Conservation (phyloP, 2,797 vertebrate species). For the Malacoctenus gilli region DNA sequence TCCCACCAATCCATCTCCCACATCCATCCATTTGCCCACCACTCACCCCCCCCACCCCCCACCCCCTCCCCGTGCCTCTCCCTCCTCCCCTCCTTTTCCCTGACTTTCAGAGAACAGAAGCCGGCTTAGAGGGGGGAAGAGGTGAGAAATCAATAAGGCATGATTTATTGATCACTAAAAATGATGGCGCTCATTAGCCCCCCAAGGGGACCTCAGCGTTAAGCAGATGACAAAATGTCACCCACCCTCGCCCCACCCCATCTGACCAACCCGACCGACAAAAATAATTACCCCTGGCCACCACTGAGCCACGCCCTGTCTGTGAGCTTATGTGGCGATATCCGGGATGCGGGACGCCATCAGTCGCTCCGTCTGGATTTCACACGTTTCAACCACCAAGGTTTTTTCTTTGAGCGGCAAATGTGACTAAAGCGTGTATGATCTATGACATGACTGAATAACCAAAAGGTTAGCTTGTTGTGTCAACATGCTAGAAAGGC, state of each 20-base stretch:
- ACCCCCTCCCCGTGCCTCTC: background rate
- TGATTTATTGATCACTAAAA: slow-evolving; percentile 89
- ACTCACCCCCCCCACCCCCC: slow-evolving; percentile 9
- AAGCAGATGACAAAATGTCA: slow-evolving; percentile 87
- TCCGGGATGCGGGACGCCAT: too few species aligned
- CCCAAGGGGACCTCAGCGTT: slow-evolving; percentile 81
- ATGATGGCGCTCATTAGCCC: slow-evolving; percentile 85
- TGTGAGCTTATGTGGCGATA: background rate
- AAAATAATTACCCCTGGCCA: slow-evolving; percentile 42
- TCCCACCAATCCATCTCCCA: slow-evolving; percentile 1
- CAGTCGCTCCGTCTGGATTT: too few species aligned
- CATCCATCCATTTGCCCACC: slow-evolving; percentile 6
- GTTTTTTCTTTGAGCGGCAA: too few species aligned
- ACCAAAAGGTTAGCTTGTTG: background rate
- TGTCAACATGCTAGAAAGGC: background rate
- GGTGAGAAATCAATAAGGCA: slow-evolving; percentile 82
- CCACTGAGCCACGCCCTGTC: slow-evolving; percentile 5
- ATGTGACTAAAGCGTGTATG: background rate
- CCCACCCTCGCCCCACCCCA: slow-evolving; percentile 43
- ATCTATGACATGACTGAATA: too few species aligned
- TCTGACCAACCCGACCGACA: slow-evolving; percentile 27
- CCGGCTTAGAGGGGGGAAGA: slow-evolving; percentile 69
- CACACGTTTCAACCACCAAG: too few species aligned
- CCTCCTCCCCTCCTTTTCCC: slow-evolving; percentile 31
- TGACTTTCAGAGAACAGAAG: slow-evolving; percentile 85